A percentile compares a stretch with the other conserved stretches of the same genome.
Evolutionary conservation across 2,888 invertebrate genomes (phyloP).

Genomic region (Tillus elongatus): DNA sequence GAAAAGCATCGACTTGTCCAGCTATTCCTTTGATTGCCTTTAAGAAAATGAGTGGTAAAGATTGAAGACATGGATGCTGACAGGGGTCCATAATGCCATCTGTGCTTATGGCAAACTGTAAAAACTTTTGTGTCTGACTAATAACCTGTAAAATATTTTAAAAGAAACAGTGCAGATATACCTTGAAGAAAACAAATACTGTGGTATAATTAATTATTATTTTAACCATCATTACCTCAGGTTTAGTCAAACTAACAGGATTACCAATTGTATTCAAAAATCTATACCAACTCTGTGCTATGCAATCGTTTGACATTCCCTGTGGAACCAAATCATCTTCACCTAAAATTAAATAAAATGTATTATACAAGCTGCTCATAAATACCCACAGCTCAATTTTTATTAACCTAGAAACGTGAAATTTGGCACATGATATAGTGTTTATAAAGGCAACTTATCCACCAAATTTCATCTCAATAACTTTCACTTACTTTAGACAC

Average conservation of each 20-base stretch:
- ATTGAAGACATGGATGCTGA: slow-evolving; percentile 78
- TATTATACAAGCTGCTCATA: too few relatives aligned
- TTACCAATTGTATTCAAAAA: slow-evolving; percentile 90
- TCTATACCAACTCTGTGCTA: slow-evolving; percentile 93
- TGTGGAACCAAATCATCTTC: slow-evolving; percentile 83
- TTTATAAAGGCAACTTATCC: too few relatives aligned
- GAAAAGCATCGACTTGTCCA: slow-evolving; percentile 88
- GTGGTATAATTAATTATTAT: slow-evolving; percentile 10
- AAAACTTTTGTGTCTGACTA: slow-evolving; percentile 62
- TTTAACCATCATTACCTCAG: slow-evolving; percentile 55
- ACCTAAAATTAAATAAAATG: slow-evolving; percentile 44
- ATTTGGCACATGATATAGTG: too few relatives aligned
- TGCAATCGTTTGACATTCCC: slow-evolving; percentile 80
- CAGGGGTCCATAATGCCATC: slow-evolving; percentile 78
- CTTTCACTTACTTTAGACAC: too few relatives aligned
- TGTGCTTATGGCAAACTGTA: slow-evolving; percentile 70
- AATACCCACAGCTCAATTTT: too few relatives aligned
- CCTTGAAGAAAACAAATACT: too few relatives aligned
- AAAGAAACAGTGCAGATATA: too few relatives aligned
- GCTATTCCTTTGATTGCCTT: slow-evolving; percentile 91
- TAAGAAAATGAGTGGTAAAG: slow-evolving; percentile 81
- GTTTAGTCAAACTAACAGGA: slow-evolving; percentile 85
- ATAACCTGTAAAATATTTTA: slow-evolving; percentile 35
- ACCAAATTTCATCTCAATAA: too few relatives aligned
- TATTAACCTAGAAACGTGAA: too few relatives aligned